Evolutionary conservation across 2,888 invertebrate genomes (phyloP), one percentile per base, ranked within the genome.

Genomic region (Drosophila meridiana): DNA sequence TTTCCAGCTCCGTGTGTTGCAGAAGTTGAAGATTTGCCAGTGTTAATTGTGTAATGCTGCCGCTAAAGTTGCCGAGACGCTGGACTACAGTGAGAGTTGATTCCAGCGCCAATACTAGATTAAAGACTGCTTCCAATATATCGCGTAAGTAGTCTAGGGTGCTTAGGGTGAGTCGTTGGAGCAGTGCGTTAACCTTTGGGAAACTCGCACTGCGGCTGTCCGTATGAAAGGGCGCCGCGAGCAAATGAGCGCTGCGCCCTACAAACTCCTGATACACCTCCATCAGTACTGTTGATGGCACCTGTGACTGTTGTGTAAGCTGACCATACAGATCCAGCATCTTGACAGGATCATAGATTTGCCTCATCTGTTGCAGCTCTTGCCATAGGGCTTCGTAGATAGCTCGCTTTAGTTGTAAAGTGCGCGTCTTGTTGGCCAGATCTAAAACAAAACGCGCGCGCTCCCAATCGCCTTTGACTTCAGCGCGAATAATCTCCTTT

Each of bases 341-440:
- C 28, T 77, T 58, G 4, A 68, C 38, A 3, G 90, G 88, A 73
- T 87, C 73, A 38, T 82, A 75, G 64, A 80, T 79, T 34, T 80
- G 78, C 26, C 61, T 73, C 38, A 78, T 80, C 20, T 67, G 73
- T 57, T 80, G 78, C 14, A 90, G 42, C 38, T 88, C 89, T 43
- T 78, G 68, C 90, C 91, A 90, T 13, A 91, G 45, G 0, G 80
- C 81, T 34, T 80, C 78, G 59, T 85, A 91, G 36, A 87, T 77
- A 30, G 84, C 82, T 40, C 72, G 75, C 30, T 81, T 82, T 2
- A 91, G 76, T 9, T 83, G 53, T 13, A 57, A 26, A 0, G 85
- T 82, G 14, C 67, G 78, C 0, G 75, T 67, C 34, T 65, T 20
- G 20, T 45, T 60, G 2, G 80, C 78, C 50, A 88, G 13, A 2